Evolutionary conservation across 2,113 vertebrate species (phyloP).

Genomic region (Mesocricetus auratus): DNA sequence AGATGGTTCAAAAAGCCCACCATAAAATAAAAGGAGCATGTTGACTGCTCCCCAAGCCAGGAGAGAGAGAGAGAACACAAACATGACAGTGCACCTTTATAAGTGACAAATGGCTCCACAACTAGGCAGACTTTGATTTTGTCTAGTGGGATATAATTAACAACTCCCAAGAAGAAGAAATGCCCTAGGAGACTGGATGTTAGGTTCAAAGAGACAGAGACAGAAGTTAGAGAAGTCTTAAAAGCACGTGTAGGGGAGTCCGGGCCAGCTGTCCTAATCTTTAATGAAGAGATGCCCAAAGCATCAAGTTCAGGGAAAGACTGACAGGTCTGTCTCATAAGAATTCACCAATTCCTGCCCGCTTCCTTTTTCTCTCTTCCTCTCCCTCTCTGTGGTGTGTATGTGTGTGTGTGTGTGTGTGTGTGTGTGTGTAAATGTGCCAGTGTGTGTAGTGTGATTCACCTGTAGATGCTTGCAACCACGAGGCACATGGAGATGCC

Average conservation of each 20-base stretch:
- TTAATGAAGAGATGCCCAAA: conserved; percentile 11
- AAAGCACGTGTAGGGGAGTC: background rate
- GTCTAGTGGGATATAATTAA: background rate
- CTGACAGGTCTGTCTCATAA: background rate
- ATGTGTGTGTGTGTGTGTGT: background rate
- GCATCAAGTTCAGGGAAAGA: conserved; percentile 29
- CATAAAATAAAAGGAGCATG: background rate
- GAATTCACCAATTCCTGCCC: background rate
- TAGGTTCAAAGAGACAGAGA: background rate
- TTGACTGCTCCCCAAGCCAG: background rate
- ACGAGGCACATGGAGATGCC: background rate
- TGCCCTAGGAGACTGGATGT: background rate
- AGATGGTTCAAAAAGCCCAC: background rate
- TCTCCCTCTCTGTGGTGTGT: background rate
- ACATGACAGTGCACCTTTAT: background rate
- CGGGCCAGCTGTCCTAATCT: background rate
- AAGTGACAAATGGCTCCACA: background rate
- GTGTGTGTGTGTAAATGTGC: background rate
- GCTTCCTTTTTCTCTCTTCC: too few species aligned
- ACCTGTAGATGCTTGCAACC: background rate
- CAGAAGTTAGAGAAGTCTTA: background rate
- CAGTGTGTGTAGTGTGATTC: background rate
- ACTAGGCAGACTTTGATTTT: conserved; percentile 6
- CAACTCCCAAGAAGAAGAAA: conserved; percentile 32
- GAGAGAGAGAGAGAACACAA: conserved; percentile 28